Evolutionary conservation across 1,140 invertebrate genomes (phyloP), one percentile per base, ranked within the genome.

Genomic region (Eubasilissa regina): DNA sequence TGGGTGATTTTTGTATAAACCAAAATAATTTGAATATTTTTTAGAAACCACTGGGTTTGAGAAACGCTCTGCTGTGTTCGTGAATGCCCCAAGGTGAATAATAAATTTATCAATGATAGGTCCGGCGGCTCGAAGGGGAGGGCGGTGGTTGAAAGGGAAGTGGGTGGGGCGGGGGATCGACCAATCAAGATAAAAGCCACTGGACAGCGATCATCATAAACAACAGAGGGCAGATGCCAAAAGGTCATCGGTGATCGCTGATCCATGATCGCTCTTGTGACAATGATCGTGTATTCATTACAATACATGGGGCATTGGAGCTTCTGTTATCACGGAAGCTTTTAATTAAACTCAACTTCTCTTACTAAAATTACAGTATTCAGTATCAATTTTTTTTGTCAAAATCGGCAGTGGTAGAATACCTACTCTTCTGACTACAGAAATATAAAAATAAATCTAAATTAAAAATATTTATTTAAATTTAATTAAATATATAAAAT

Each of bases 101-200:
- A 80, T 80, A 76, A 76, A 76, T 80, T 80, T 80, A 80, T 80
- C 79, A 77, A 80, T 77, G 74, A 80, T 80, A 55, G 73, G 79
- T 73, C 73, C 79, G 60, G 35, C 43, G 53, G 60, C 19, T 55
- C 19, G 35, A 17, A 3, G 12, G 35, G 51, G n/a, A 8, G 21
- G 53, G n/a, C n/a, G n/a, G 21, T 43, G 21, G 21, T 66, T 9
- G 19, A 43, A 25, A 43, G 25, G 11, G 25, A 11, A 43, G 72
- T 74, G 72, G 51, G 51, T 64, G 17, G 48, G 25, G 74, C 44
- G n/a, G 68, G 58, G 44, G 77, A 55, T 13, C 21, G 51, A 74
- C 74, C 79, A 80, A 80, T 80, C 79, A 48, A 80, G 79, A 80
- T 80, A 80, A 80, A 80, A 80, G 79, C 79, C 45, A 56, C 60